Base-by-base conservation (phyloP, 2,113 vertebrate genomes). In the Microcebus jonahi region DNA sequence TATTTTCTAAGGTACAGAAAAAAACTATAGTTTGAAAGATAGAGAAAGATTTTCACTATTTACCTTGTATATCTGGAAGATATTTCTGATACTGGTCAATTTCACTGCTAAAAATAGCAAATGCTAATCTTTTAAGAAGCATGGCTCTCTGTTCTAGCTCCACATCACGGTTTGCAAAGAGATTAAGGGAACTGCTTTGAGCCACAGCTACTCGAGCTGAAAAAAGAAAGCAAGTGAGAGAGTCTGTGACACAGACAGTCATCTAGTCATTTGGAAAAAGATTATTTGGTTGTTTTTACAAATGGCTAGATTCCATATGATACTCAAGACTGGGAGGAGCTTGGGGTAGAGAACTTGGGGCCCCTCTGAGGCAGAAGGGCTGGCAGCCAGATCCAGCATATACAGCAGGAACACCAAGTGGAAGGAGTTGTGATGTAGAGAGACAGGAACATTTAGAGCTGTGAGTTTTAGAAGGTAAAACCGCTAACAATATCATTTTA, bases 71-170 rank as follows among this genome's bases (percentile, higher is more conserved):
- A 94, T 99, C 99, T 71, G 99, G 99, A 89, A 99, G 99, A 97
- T 99, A 99, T 89, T 99, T 99, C 98, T 99, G 99, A 98, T 99
- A 99, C 71, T 99, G 99, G 98, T 99, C 99, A 98, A 99, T 98
- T 98, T 99, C 99, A 29, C 99, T 99, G 98, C 99, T 99, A 87
- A 99, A 99, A 97, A 99, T 99, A 91, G 99, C 99, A 6, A 99
- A 99, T 67, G 99, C 99, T 81, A 99, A 97, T 84, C 99, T 99
- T 98, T 99, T 99, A 53, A 99, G 99, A 71, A 99, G 99, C 99
- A 99, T 99, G 8, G 99, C 99, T 31, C 99, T 99, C 98, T 99
- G 99, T 92, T 99, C 99, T 98, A 99, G 99, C 98, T 99, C 99
- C 2, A 97, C 99, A 0, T 99, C 99, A 10, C 99, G 98, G 96